Evolutionary conservation across 92 coral and sea anemone genomes (phyloP).

Genomic region (Phymanthus crucifer): DNA sequence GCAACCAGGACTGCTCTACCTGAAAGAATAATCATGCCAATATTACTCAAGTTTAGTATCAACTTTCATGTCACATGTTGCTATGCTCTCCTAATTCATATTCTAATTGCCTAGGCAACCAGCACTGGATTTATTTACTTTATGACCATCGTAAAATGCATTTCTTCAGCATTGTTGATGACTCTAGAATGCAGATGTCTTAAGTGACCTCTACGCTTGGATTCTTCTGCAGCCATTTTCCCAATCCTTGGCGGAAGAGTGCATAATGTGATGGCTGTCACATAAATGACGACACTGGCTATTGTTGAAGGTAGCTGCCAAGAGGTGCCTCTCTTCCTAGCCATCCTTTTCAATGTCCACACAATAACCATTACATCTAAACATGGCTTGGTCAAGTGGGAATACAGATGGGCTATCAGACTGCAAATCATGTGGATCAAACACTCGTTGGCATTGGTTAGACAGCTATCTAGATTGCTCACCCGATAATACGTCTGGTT

Average conservation of each 20-base stretch:
- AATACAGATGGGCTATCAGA: constrained; percentile 94
- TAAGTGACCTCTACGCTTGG: constrained; percentile 86
- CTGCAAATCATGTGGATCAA: constrained; percentile 87
- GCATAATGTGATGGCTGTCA: constrained; percentile 78
- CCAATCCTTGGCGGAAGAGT: constrained; percentile 87
- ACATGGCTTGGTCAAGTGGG: constrained; percentile 95
- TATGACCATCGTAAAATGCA: constrained; percentile 94
- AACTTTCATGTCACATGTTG: neutral
- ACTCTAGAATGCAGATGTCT: constrained; percentile 94
- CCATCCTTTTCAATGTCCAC: constrained; percentile 78
- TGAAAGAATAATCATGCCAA: constrained; percentile 4
- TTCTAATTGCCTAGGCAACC: neutral
- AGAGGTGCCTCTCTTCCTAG: constrained; percentile 79
- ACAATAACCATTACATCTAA: constrained; percentile 83
- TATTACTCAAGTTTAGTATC: neutral
- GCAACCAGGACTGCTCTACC: too few species aligned
- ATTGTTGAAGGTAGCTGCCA: constrained; percentile 74
- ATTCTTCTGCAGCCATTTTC: constrained; percentile 92
- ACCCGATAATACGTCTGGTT: constrained; percentile 89
- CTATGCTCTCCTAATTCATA: too few species aligned
- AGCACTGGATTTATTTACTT: constrained; percentile 47
- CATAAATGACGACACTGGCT: constrained; percentile 80
- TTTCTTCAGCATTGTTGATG: constrained; percentile 95
- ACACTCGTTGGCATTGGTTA: constrained; percentile 90
- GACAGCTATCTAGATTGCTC: constrained; percentile 84